Percentiles rank a stretch among this genome's conserved stretches.
These are phyloP conservation scores for Cavia porcellus DNA, from an alignment of 2,113 vertebrate species.

Conservation along the genomic window DNA sequence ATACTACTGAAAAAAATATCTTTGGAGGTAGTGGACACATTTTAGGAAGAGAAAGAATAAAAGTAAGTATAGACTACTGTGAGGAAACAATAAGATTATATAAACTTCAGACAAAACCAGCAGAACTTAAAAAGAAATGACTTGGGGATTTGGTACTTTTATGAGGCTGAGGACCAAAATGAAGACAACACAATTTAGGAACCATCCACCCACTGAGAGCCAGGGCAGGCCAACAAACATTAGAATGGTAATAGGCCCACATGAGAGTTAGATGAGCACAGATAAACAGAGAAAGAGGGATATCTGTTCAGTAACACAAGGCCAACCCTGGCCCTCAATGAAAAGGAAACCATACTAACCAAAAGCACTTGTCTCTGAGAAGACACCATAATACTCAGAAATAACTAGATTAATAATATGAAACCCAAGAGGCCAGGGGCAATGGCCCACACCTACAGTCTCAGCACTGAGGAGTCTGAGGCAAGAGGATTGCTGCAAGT, in stretches of 20 bases:
- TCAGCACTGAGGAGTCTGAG: neutral
- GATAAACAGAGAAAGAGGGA: neutral
- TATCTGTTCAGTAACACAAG: neutral
- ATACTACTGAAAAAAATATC: neutral
- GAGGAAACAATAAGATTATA: neutral
- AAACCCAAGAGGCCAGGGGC: neutral
- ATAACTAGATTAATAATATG: neutral
- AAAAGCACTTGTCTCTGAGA: neutral
- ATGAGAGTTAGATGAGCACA: neutral
- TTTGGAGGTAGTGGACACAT: neutral
- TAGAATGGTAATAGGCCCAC: neutral
- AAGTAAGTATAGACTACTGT: neutral
- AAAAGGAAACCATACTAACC: conserved; percentile 16
- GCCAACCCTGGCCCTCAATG: neutral
- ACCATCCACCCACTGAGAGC: neutral
- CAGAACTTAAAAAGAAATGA: neutral
- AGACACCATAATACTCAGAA: conserved; percentile 17
- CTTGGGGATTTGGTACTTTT: neutral
- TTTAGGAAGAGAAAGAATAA: neutral
- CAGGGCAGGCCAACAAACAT: neutral
- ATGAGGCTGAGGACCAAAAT: neutral
- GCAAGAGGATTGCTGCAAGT: neutral
- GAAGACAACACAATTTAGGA: neutral
- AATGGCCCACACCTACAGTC: neutral
- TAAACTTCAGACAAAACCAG: neutral